phyloP scores from a whole-genome alignment of 2,797 vertebrate species.

The Mastacembelus armatus region DNA sequence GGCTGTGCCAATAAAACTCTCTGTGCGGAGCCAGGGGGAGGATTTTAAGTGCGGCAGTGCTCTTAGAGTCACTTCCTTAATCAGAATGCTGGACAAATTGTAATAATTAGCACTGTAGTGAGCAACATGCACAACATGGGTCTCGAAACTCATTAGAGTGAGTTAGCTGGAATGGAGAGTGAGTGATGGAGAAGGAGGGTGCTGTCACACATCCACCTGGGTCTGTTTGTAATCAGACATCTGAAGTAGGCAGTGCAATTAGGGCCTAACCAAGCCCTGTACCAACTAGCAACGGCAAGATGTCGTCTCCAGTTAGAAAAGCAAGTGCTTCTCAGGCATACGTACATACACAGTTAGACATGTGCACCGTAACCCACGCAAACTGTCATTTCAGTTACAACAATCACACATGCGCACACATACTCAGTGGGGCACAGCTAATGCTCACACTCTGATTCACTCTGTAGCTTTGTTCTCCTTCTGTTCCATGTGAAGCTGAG shows the following conservation, averaged over 20 bases:
- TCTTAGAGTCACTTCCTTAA: slow-evolving; percentile 71
- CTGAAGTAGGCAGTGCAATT: slow-evolving; percentile 50
- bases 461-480: slow-evolving; percentile 51
- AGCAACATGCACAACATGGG: slow-evolving; percentile 53
- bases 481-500: slow-evolving; percentile 41
- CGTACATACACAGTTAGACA: slow-evolving; percentile 8
- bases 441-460: slow-evolving; percentile 50
- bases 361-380: slow-evolving; percentile 44
- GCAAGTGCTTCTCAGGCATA: slow-evolving; percentile 21
- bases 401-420: slow-evolving; percentile 34
- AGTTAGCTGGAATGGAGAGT: slow-evolving; percentile 32
- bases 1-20: slow-evolving; percentile 71
- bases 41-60: slow-evolving; percentile 62
- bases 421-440: slow-evolving; percentile 41
- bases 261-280: slow-evolving; percentile 24
- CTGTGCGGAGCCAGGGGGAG: slow-evolving; percentile 48
- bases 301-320: slow-evolving; percentile 50
- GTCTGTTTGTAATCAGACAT: slow-evolving; percentile 76
- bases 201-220: slow-evolving; percentile 67
- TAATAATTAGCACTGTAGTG: slow-evolving; percentile 72
- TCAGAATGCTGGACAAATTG: slow-evolving; percentile 74
- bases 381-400: slow-evolving; percentile 52
- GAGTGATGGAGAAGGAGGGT: slow-evolving; percentile 15
- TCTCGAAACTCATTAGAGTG: slow-evolving; percentile 62
- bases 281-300: slow-evolving; percentile 23